Conservation (phyloP, 2,797 vertebrate genomes). For the Aselliscus stoliczkanus region DNA sequence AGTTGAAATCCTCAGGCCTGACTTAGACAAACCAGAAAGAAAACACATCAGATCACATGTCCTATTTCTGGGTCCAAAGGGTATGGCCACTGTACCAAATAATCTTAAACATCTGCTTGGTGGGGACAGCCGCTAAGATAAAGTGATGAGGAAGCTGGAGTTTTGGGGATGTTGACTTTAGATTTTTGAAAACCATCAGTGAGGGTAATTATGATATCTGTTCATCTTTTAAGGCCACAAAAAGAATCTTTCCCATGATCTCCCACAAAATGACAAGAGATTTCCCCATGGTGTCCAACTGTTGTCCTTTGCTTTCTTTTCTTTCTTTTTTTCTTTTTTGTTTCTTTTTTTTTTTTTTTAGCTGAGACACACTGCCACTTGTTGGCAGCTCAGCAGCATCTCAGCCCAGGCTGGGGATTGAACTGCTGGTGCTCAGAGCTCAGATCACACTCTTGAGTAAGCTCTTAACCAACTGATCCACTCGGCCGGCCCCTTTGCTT, state of each 20-base stretch:
- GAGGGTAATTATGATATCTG: background rate
- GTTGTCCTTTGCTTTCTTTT: background rate
- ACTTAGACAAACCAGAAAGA: constrained; percentile 22
- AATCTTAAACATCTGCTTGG: background rate
- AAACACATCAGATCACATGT: background rate
- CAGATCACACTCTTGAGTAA: too few species aligned
- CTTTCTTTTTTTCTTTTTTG: too few species aligned
- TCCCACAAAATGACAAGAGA: background rate
- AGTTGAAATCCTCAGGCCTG: background rate
- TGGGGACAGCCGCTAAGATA: background rate
- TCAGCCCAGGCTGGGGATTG: too few species aligned
- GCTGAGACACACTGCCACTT: too few species aligned
- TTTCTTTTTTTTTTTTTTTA: too few species aligned
- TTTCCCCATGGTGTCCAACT: background rate
- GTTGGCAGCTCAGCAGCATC: too few species aligned
- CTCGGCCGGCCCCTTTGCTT: too few species aligned
- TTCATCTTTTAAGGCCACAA: constrained; percentile 13
- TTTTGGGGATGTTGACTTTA: background rate
- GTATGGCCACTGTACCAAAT: background rate
- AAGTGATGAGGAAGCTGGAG: background rate
- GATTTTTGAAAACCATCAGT: background rate
- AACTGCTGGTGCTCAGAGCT: too few species aligned
- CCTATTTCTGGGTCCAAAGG: background rate
- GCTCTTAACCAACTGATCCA: too few species aligned
- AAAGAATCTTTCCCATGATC: background rate